Evolutionary conservation across 1,140 invertebrate species (phyloP), one percentile per base, ranked within the genome.

Genomic region (Polypedilum pembai): DNA sequence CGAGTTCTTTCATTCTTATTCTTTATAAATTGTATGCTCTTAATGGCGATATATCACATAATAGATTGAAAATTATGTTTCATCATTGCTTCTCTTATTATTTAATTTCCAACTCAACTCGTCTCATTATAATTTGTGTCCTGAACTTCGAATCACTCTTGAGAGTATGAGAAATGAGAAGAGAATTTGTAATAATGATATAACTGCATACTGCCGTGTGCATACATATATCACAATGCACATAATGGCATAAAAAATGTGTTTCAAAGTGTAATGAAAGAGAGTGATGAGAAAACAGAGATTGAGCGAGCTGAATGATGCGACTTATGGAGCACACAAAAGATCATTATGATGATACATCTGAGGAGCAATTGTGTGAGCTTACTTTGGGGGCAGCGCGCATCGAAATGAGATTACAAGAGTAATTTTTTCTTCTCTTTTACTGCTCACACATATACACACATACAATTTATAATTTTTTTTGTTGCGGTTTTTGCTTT

Each of bases 101-200:
- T 56, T 56, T 56, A 56, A 56, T 56, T 56, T 56, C n/a, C 45
- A n/a, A 1, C 45, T 56, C 24, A 33, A n/a, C 45, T 56, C 45
- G n/a, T 56, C 45, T 56, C 12, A 56, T 56, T 56, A 56, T 15
- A 56, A 56, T n/a, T 56, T 56, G 45, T 56, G 45, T 56, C 45
- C 45, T 56, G 45, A 56, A n/a, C 45, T 56, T 12, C 3, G n/a
- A n/a, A n/a, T n/a, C n/a, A n/a, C n/a, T n/a, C n/a, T n/a, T n/a
- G n/a, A 56, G 45, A 56, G 45, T 10, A 45, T 15, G 12, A 15
- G n/a, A 12, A 56, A 56, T 4, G 12, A 56, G n/a, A 15, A n/a
- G 12, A 56, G n/a, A 45, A 45, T 45, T n/a, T 56, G 45, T 56
- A 56, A 56, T 56, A 56, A 56, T 56, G 45, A 56, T 56, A 56